phyloP scores from a whole-genome alignment of 1,140 invertebrate species.

The Diuraphis noxia region DNA sequence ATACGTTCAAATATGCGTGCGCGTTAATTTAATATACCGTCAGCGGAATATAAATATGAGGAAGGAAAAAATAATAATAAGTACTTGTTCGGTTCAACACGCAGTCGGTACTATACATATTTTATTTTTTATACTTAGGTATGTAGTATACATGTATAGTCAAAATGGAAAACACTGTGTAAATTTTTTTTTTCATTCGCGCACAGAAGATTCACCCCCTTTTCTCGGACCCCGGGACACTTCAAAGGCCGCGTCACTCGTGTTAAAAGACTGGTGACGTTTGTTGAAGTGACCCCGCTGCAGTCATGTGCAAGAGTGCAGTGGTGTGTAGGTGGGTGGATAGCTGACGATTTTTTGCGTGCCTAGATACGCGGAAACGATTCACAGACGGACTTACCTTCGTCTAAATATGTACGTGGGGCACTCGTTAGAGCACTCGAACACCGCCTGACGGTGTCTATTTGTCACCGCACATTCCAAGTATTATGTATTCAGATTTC shows the following conservation, averaged over 20 bases:
- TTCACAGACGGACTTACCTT: not conserved
- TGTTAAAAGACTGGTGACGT: not conserved
- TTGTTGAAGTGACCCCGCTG: not conserved
- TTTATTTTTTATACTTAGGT: not conserved
- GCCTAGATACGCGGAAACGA: not conserved
- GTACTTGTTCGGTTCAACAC: conserved; percentile 17
- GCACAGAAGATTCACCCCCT: not conserved
- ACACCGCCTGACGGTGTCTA: not conserved
- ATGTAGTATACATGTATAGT: not conserved
- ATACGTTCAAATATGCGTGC: not conserved
- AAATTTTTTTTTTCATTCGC: not conserved
- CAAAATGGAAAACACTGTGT: not conserved
- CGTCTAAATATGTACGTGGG: not conserved
- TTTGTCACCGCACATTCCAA: not conserved
- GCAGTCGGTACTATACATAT: not conserved
- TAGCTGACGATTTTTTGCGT: not conserved
- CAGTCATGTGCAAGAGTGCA: not conserved
- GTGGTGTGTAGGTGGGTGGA: not conserved
- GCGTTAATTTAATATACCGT: conserved; percentile 11
- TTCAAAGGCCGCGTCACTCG: not conserved
- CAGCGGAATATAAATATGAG: not conserved
- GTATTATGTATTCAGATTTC: not conserved
- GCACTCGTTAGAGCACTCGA: not conserved
- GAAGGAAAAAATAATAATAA: not conserved
- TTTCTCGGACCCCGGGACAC: not conserved